Conservation (phyloP, 1,140 invertebrate species). For the Drosophila mauritiana region DNA sequence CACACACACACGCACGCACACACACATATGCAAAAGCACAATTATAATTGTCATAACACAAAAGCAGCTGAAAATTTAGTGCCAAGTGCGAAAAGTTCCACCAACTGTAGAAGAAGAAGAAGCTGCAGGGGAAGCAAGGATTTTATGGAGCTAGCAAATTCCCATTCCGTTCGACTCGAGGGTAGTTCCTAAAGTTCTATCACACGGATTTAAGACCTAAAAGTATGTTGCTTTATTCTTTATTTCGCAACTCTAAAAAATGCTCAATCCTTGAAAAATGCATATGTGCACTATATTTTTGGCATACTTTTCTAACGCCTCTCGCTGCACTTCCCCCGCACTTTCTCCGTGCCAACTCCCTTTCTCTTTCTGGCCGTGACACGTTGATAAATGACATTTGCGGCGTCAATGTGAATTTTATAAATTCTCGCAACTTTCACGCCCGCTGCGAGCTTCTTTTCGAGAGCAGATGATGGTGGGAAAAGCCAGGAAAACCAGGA, state of each 20-base stretch:
- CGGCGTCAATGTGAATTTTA: constrained; percentile 81
- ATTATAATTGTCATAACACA: constrained; percentile 82
- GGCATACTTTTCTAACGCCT: background rate
- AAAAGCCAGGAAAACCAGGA: background rate
- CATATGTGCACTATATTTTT: background rate
- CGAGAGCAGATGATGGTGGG: constrained; percentile 9
- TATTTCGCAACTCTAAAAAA: background rate
- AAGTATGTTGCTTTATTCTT: background rate
- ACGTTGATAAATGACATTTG: constrained; percentile 82
- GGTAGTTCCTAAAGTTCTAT: background rate
- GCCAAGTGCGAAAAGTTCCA: constrained; percentile 76
- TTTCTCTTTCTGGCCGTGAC: constrained; percentile 56
- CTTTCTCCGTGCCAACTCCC: background rate
- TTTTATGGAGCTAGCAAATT: background rate
- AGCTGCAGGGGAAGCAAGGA: background rate
- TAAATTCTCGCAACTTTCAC: constrained; percentile 81
- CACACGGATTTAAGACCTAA: background rate
- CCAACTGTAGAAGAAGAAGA: constrained; percentile 20
- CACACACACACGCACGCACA: constrained; percentile 12
- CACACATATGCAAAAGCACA: constrained; percentile 66
- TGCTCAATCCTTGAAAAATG: background rate
- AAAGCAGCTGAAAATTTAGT: constrained; percentile 81
- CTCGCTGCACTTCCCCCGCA: background rate
- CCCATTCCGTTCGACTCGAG: background rate
- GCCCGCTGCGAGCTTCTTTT: constrained; percentile 54